phyloP scores from a whole-genome alignment of 2,888 invertebrate species.

The Barypeithes pellucidus region DNA sequence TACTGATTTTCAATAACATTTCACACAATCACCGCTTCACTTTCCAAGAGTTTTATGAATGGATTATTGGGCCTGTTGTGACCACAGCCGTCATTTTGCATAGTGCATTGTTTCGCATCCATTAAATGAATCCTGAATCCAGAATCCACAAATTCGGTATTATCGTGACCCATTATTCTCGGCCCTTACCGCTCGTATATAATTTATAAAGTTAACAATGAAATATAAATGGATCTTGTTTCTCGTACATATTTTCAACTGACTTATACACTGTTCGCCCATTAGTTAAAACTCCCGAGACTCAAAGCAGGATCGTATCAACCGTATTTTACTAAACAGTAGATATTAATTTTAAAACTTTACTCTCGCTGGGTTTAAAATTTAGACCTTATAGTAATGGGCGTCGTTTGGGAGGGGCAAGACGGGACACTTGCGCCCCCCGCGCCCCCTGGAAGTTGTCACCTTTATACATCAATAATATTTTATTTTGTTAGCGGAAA shows the following conservation, averaged over 20 bases:
- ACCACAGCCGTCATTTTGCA: neutral
- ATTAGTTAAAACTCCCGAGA: conserved; percentile 24
- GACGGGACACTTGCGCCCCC: too few species aligned
- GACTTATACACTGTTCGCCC: conserved; percentile 21
- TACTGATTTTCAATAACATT: too few species aligned
- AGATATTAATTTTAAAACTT: too few species aligned
- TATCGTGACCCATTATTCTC: conserved; percentile 40
- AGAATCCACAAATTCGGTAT: conserved; percentile 28
- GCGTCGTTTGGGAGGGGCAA: too few species aligned
- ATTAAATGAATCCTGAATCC: conserved; percentile 15
- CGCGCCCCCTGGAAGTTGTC: too few species aligned
- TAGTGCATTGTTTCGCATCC: conserved; percentile 23
- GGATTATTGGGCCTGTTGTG: too few species aligned
- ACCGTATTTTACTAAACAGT: neutral
- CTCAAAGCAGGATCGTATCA: conserved; percentile 8
- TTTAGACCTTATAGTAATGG: too few species aligned
- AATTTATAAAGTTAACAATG: conserved; percentile 44
- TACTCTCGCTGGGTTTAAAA: too few species aligned
- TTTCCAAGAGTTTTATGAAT: too few species aligned
- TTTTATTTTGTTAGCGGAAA: too few species aligned
- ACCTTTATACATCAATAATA: too few species aligned
- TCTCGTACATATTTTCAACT: conserved; percentile 19
- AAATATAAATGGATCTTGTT: conserved; percentile 44
- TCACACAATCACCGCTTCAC: too few species aligned
- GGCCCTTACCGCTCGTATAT: conserved; percentile 33